Evolutionary conservation across 2,888 invertebrate species (phyloP), one percentile per base, ranked within the genome.

Genomic region (Blastobasis lacticolella): DNA sequence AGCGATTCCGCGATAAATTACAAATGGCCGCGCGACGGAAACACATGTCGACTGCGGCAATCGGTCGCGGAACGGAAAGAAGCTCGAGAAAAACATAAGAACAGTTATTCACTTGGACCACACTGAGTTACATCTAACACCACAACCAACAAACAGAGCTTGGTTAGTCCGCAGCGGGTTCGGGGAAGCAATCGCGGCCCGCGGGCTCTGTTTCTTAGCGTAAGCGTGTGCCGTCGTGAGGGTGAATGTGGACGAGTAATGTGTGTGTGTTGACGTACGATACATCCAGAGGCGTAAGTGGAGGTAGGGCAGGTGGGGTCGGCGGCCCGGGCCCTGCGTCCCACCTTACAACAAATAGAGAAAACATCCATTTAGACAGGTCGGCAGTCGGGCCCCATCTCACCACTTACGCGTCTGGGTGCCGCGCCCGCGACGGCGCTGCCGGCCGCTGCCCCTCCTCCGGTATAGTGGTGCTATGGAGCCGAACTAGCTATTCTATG

Each of bases 211-310:
- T 77, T 74, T 72, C 71, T 75, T 72, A 77, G 72, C 75, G 71
- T 65, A 61, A 23, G 23, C 23, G 60, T 64, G 65, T 64, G 56
- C 75, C 70, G 23, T 23, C 23, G 23, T 23, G 23, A 23, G 64
- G 61, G 60, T 64, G 66, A 63, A 55, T 60, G 51, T 54, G 59
- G 58, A 58, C 61, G 60, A 63, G 58, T 60, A n/a, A 68, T 66
- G 63, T 67, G 66, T 68, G 60, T 61, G 59, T 72, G 69, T 70
- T 72, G 73, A 88, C 88, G 81, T 89, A 89, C 89, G 89, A 87
- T 89, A 88, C 88, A 89, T 88, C 89, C 89, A 89, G 84, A 89
- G 85, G 82, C 89, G 89, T 82, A 88, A 88, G 87, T 88, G 89
- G 81, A 89, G 88, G 75, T 87, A 89, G 74, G 89, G 88, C 88